Evolutionary conservation across 2,113 vertebrate species (phyloP), one percentile per base, ranked within the genome.

Genomic region (Saccopteryx bilineata): DNA sequence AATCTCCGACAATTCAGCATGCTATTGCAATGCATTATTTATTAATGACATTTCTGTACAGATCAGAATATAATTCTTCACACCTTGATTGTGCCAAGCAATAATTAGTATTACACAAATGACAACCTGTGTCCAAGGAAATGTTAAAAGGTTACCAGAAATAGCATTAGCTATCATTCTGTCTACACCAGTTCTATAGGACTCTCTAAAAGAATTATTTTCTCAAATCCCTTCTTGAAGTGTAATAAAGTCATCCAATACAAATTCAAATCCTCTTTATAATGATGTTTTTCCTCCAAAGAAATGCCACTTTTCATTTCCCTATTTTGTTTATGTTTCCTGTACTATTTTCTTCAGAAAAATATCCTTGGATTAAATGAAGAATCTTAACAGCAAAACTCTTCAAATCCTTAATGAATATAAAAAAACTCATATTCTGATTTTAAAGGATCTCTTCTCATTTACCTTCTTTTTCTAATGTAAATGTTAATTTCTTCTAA

Each of bases 31-130:
- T 52, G 71, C 54, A 92, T 94, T 94, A 90, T 87, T 95, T 96
- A 95, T 96, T 97, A 83, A 95, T 81, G 84, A 72, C 60, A 96
- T 93, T 93, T 96, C 84, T 84, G 61, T 80, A 93, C 56, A 95
- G 89, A 97, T 94, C 46, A 58, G 23, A 93, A 91, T 90, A 83
- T 66, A 96, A 95, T 87, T 76, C 66, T 39, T 76, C 15, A 46
- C 8, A 31, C 39, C 65, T 81, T 86, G 66, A 84, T 74, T 82
- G 54, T 83, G 60, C 69, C 79, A 68, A 87, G 48, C 14, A 68
- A 84, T 93, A 94, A 93, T 94, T 69, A 97, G 48, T 72, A 58
- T 92, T 65, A 85, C 19, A 78, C 17, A 31, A 93, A 74, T 68
- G 72, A 80, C 7, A 79, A 61, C 48, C 39, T 75, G 21, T 72